Evolutionary conservation across 30 jellyfish, hydroid and myxozoan genomes (phyloP).

Genomic region (Sanderia malayensis): DNA sequence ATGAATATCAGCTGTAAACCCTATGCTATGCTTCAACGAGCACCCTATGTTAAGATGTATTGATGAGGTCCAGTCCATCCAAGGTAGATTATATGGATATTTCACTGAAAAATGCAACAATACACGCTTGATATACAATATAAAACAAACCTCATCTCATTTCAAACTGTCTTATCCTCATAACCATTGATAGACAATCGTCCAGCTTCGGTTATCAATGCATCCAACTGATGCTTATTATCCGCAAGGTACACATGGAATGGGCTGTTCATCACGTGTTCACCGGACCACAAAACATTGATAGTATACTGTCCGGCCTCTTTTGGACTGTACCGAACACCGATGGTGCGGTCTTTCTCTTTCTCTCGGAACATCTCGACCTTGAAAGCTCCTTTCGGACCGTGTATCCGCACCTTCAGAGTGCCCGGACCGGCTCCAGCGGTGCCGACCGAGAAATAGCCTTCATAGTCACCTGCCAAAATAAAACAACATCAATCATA

Average conservation of each 20-base stretch:
- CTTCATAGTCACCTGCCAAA: constrained; percentile 70
- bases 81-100: too few relatives aligned
- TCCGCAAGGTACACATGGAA: constrained; percentile 81
- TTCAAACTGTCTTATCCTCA: constrained; percentile 17
- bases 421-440: constrained; percentile 99
- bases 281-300: constrained; percentile 91
- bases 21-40: too few relatives aligned
- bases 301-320: constrained; percentile 93
- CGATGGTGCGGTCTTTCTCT: constrained; percentile 66
- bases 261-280: constrained; percentile 85
- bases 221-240: constrained; percentile 61
- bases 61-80: too few relatives aligned
- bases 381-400: constrained; percentile 98
- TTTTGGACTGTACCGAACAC: constrained; percentile 86
- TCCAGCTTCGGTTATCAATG: neutral
- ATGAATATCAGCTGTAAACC: too few relatives aligned
- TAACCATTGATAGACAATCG: constrained; percentile 26
- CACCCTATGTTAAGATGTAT: too few relatives aligned
- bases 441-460: constrained; percentile 76
- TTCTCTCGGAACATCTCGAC: constrained; percentile 90
- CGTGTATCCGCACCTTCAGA: constrained; percentile 93
- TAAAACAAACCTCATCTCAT: too few relatives aligned
- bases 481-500: neutral
- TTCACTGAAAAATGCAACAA: too few relatives aligned
- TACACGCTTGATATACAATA: too few relatives aligned